These are phyloP conservation scores for Amphimedon queenslandica DNA, from an alignment of 37 sponge, comb jelly and placozoan genomes.

Conservation along the genomic window DNA sequence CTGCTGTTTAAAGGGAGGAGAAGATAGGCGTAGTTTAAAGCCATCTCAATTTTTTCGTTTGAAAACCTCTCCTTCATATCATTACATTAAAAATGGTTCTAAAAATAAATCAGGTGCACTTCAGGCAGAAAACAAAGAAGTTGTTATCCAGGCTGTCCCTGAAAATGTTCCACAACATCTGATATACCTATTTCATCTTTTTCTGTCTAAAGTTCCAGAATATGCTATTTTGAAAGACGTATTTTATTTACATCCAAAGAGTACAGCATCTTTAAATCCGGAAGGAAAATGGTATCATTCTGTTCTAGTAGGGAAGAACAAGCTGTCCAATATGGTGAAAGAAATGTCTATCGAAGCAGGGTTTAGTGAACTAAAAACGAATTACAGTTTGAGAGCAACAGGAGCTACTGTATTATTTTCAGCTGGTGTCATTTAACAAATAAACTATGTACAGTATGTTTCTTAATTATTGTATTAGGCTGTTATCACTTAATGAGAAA, in stretches of 20 bases:
- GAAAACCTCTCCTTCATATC: background rate
- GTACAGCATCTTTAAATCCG: background rate
- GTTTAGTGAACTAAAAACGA: constrained; percentile 18
- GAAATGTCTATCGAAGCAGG: constrained; percentile 28
- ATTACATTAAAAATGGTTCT: constrained; percentile 33
- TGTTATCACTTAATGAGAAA: too few relatives aligned
- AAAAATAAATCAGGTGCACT: constrained; percentile 34
- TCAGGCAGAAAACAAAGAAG: constrained; percentile 22
- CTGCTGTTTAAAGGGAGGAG: constrained; percentile 20
- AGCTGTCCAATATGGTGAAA: constrained; percentile 20
- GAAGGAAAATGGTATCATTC: constrained; percentile 10
- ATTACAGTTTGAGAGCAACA: constrained; percentile 35
- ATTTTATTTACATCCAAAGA: constrained; percentile 21
- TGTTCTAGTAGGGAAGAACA: constrained; percentile 19
- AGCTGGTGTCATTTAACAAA: constrained; percentile 18
- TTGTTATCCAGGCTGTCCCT: constrained; percentile 15
- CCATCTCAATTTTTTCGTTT: constrained; percentile 3
- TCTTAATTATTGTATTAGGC: too few relatives aligned
- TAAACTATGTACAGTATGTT: too few relatives aligned
- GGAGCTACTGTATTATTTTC: constrained; percentile 24
- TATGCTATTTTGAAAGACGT: constrained; percentile 9
- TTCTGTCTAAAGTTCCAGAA: constrained; percentile 1
- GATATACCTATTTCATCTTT: constrained; percentile 8
- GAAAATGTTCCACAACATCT: background rate
- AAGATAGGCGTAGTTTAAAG: constrained; percentile 10